These are phyloP conservation scores for Macrosteles quadrilineatus DNA, from an alignment of 1,140 invertebrate genomes.

Conservation along the genomic window DNA sequence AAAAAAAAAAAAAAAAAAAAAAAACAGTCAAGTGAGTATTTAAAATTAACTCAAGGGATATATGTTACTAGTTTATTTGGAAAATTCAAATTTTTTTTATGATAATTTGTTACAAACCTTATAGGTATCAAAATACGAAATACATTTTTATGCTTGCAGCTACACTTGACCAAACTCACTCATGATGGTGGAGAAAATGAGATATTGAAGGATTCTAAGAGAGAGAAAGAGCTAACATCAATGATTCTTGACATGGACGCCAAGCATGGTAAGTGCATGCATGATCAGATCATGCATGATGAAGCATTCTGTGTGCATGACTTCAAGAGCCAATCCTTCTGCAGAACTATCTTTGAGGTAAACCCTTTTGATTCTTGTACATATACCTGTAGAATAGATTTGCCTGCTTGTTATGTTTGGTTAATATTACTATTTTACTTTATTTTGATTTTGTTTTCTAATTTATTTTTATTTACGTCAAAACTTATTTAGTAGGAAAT, in stretches of 20 bases:
- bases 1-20: too few species aligned
- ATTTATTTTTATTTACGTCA: not conserved
- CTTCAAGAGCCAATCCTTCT: conserved; percentile 27
- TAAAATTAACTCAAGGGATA: too few species aligned
- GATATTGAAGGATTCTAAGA: conserved; percentile 53
- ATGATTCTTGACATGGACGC: conserved; percentile 75
- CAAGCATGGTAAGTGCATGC: conserved; percentile 69
- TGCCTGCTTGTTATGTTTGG: not conserved
- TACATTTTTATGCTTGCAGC: too few species aligned
- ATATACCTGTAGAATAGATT: not conserved
- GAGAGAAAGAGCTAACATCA: conserved; percentile 66
- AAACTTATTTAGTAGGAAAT: too few species aligned
- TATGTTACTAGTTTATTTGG: too few species aligned
- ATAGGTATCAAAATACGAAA: too few species aligned
- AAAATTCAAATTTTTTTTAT: too few species aligned
- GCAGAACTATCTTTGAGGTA: conserved; percentile 42
- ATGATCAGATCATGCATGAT: not conserved
- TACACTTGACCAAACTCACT: conserved; percentile 41
- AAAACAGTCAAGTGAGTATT: too few species aligned
- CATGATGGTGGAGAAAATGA: conserved; percentile 35
- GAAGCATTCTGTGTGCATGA: conserved; percentile 3
- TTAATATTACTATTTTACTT: not conserved
- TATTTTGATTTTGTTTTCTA: not conserved
- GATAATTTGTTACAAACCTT: too few species aligned
- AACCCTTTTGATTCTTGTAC: conserved; percentile 25